Conservation (phyloP, 2,797 vertebrate genomes). For the Melopsittacus undulatus region DNA sequence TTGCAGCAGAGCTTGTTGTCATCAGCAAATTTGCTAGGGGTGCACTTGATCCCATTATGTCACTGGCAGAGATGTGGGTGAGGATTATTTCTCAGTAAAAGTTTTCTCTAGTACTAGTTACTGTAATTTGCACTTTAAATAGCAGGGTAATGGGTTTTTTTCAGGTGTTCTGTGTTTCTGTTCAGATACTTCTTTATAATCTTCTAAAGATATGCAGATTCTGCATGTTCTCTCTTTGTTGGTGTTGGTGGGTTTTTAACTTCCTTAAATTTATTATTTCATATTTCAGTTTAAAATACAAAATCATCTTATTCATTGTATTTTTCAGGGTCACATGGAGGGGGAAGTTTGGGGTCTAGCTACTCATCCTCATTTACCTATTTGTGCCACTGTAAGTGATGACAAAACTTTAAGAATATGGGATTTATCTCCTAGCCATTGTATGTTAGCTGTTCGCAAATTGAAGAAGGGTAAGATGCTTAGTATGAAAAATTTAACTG, state of each 20-base stretch:
- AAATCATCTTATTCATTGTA: not conserved
- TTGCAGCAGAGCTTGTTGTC: not conserved
- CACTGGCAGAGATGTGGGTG: not conserved
- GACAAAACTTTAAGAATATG: conserved; percentile 99
- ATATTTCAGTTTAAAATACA: not conserved
- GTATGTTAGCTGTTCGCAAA: conserved; percentile 99
- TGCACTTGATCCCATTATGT: fast-evolving
- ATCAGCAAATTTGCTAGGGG: not conserved
- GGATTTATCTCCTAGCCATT: conserved; percentile 99
- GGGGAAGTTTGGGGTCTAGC: conserved; percentile 98
- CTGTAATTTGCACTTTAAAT: not conserved
- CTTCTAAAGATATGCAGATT: not conserved
- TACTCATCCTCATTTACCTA: conserved; percentile 95
- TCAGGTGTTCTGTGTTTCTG: not conserved
- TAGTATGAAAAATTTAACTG: conserved; percentile 33
- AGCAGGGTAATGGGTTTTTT: not conserved
- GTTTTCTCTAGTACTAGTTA: not conserved
- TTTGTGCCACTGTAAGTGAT: conserved; percentile 98
- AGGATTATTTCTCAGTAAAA: not conserved
- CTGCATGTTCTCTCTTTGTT: not conserved
- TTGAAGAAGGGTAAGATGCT: conserved; percentile 92
- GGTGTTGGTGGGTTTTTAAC: not conserved
- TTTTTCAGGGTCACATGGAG: conserved; percentile 96
- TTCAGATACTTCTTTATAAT: not conserved
- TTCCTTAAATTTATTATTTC: not conserved